A percentile compares a stretch with the other conserved stretches of the same genome.
These are phyloP conservation scores for Pygocentrus nattereri DNA, from an alignment of 2,797 vertebrate genomes.

Conservation along the genomic window DNA sequence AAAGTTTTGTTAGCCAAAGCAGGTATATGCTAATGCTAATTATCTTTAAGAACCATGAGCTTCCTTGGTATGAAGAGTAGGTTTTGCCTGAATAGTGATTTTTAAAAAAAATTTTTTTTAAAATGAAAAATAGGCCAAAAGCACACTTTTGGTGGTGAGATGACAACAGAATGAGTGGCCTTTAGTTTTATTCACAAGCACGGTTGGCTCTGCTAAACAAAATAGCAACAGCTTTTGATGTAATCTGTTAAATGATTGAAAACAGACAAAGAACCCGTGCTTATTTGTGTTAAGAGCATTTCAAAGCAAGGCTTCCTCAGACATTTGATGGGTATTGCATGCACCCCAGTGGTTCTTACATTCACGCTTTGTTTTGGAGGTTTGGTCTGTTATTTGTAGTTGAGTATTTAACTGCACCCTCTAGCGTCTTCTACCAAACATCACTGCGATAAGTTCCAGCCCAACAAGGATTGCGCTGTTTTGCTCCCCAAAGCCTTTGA, in stretches of 20 bases:
- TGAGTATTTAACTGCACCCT: neutral
- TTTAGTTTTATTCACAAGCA: neutral
- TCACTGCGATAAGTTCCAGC: neutral
- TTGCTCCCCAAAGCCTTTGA: neutral
- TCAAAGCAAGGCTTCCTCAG: neutral
- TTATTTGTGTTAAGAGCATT: too few species aligned
- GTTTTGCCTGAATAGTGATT: neutral
- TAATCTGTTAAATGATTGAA: neutral
- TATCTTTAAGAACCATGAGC: neutral
- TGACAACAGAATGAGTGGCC: too few species aligned
- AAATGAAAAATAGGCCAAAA: too few species aligned
- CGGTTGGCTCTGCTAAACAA: neutral
- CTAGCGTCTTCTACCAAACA: neutral
- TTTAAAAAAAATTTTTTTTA: too few species aligned
- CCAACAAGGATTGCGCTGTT: neutral
- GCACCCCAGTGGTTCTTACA: neutral
- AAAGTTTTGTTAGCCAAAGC: neutral
- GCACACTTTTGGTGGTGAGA: too few species aligned
- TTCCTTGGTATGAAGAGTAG: neutral
- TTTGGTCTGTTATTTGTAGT: neutral
- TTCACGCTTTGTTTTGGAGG: neutral
- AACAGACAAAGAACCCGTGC: too few species aligned
- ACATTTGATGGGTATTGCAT: neutral
- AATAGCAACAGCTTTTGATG: neutral
- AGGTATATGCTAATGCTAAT: neutral